Conservation (phyloP, 2,888 invertebrate species). For the Amblyteles armatorius region DNA sequence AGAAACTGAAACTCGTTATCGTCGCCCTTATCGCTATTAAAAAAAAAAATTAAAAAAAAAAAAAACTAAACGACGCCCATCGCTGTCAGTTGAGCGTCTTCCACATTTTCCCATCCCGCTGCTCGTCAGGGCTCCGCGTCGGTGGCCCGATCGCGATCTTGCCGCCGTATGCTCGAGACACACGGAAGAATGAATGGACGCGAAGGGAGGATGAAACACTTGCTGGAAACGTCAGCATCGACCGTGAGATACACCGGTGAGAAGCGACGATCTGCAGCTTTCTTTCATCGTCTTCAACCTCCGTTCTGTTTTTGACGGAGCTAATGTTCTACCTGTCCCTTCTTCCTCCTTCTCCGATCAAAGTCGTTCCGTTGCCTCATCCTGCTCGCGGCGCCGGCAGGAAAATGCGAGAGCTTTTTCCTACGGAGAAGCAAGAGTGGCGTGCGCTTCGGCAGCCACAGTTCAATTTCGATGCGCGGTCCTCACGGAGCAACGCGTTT, state of each 20-base stretch:
- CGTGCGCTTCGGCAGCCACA: neutral
- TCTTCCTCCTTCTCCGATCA: slow-evolving; percentile 18
- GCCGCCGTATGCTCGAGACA: neutral
- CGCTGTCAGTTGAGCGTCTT: slow-evolving; percentile 21
- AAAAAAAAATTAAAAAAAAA: too few species aligned
- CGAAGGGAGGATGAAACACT: slow-evolving; percentile 35
- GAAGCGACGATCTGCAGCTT: slow-evolving; percentile 50
- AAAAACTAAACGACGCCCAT: slow-evolving; percentile 32
- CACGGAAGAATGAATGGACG: neutral
- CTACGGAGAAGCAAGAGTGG: slow-evolving; percentile 3
- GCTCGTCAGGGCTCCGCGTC: slow-evolving; percentile 1
- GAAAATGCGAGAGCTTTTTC: slow-evolving; percentile 21
- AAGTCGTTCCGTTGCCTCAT: slow-evolving; percentile 5
- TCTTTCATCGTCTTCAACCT: slow-evolving; percentile 43
- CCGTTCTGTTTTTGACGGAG: slow-evolving; percentile 35
- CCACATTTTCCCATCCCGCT: slow-evolving; percentile 29
- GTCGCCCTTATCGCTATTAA: slow-evolving; percentile 18
- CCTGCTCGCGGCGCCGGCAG: neutral
- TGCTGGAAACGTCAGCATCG: slow-evolving; percentile 44
- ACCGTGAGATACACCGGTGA: slow-evolving; percentile 31
- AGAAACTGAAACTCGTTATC: slow-evolving; percentile 32
- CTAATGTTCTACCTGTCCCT: slow-evolving; percentile 9
- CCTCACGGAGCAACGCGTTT: slow-evolving; percentile 65
- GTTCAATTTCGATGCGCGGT: slow-evolving; percentile 21
- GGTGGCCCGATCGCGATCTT: neutral